Evolutionary conservation across 2,113 vertebrate species (phyloP).

Genomic region (Eleginops maclovinus): DNA sequence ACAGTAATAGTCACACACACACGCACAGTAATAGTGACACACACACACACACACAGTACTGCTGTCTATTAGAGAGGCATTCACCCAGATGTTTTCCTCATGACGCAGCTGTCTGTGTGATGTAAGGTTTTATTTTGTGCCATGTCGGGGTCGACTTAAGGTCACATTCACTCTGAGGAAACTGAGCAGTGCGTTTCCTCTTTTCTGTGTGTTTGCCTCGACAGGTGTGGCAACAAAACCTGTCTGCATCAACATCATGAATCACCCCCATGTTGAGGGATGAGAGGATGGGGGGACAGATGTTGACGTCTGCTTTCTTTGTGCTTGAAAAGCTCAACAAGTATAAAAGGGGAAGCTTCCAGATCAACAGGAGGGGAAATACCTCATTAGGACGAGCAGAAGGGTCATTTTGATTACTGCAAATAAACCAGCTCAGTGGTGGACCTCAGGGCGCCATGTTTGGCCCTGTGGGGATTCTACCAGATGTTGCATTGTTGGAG

Average conservation of each 20-base stretch:
- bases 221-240: neutral
- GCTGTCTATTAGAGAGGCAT: slow-evolving; percentile 5
- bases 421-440: too few relatives aligned
- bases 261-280: neutral
- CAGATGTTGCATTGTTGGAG: too few relatives aligned
- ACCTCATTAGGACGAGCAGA: too few relatives aligned
- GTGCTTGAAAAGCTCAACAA: neutral
- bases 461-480: too few relatives aligned
- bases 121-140: slow-evolving; percentile 11
- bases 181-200: neutral
- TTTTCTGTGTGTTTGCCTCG: neutral
- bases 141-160: neutral
- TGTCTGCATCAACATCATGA: neutral
- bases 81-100: slow-evolving; percentile 45
- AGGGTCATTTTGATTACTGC: too few relatives aligned
- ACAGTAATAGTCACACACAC: neutral
- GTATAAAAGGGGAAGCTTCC: neutral
- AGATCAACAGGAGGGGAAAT: neutral
- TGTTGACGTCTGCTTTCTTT: neutral
- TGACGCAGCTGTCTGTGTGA: slow-evolving; percentile 31
- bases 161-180: neutral
- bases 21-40: slow-evolving; percentile 13
- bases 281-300: neutral
- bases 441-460: too few relatives aligned
- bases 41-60: slow-evolving; percentile 6